Percentiles rank a stretch among this genome's conserved stretches.
Evolutionary conservation across 2,113 vertebrate genomes (phyloP).

Genomic region (Pyxicephalus adspersus): DNA sequence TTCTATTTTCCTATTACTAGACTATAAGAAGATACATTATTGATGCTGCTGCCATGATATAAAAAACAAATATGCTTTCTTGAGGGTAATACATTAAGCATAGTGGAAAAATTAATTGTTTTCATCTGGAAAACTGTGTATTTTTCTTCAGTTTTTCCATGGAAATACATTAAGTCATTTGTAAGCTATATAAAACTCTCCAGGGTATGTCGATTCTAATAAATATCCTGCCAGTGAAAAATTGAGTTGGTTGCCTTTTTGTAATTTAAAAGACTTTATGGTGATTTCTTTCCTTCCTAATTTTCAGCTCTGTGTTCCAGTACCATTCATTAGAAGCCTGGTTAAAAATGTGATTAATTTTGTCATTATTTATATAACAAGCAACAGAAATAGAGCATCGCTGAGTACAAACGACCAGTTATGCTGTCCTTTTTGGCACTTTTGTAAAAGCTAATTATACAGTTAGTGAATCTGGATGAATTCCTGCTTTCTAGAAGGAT

Average conservation of each 20-base stretch:
- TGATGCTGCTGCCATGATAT: no score
- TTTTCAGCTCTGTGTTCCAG: not conserved
- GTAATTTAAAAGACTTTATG: not conserved
- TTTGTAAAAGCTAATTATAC: conserved; percentile 23
- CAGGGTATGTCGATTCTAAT: conserved; percentile 9
- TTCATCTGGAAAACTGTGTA: not conserved
- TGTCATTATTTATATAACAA: conserved; percentile 3
- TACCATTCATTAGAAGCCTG: not conserved
- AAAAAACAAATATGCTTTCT: not conserved
- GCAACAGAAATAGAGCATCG: conserved; percentile 11
- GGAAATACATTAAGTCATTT: not conserved
- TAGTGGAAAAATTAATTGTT: no score
- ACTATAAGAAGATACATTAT: no score
- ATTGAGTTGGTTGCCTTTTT: not conserved
- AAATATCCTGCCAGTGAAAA: not conserved
- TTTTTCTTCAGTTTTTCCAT: not conserved
- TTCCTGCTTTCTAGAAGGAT: conserved; percentile 17
- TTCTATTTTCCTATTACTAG: no score
- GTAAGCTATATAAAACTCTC: not conserved
- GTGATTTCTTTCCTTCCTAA: not conserved
- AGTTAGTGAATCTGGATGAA: conserved; percentile 1
- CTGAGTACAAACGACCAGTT: not conserved
- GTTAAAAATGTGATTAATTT: conserved; percentile 1
- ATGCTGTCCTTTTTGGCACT: conserved; percentile 4
- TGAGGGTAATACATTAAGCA: no score